Evolutionary conservation across 1,140 invertebrate species (phyloP).

Genomic region (Apis dorsata): DNA sequence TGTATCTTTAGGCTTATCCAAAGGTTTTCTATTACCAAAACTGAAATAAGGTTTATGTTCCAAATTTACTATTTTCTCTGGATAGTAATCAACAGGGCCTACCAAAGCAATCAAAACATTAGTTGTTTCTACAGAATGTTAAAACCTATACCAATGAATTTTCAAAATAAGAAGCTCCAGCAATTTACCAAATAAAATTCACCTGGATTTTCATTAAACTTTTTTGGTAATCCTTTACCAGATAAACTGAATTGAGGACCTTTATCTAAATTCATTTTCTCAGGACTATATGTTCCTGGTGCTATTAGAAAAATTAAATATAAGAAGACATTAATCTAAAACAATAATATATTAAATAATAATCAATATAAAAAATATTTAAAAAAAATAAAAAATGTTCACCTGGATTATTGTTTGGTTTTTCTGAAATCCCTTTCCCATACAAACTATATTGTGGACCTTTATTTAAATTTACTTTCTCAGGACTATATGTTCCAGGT

Average conservation of each 20-base stretch:
- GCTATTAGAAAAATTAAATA: slow-evolving; percentile 42
- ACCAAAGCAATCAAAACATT: slow-evolving; percentile 45
- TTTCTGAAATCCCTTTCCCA: slow-evolving; percentile 73
- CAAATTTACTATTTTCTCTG: slow-evolving; percentile 55
- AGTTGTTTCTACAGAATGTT: slow-evolving; percentile 45
- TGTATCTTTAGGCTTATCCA: slow-evolving; percentile 68
- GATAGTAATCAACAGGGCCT: slow-evolving; percentile 82
- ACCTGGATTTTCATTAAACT: slow-evolving; percentile 81
- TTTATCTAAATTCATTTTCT: slow-evolving; percentile 82
- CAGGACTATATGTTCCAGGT: slow-evolving; percentile 66
- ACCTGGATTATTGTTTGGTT: slow-evolving; percentile 39
- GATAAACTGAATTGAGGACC: slow-evolving; percentile 82
- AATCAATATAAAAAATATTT: neutral
- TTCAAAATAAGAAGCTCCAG: slow-evolving; percentile 66
- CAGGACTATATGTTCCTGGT: slow-evolving; percentile 63
- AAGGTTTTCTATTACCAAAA: slow-evolving; percentile 81
- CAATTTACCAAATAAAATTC: slow-evolving; percentile 19
- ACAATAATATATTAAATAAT: slow-evolving; percentile 70
- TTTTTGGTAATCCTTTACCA: slow-evolving; percentile 77
- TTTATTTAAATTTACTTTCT: slow-evolving; percentile 64
- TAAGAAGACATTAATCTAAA: slow-evolving; percentile 23
- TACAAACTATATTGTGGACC: slow-evolving; percentile 82
- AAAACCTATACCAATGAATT: slow-evolving; percentile 37
- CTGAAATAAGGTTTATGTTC: slow-evolving; percentile 79
- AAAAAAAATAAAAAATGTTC: neutral